Percentiles rank a stretch among this genome's conserved stretches.
phyloP scores from a whole-genome alignment of 2,888 invertebrate species.

The Cetonia aurata region DNA sequence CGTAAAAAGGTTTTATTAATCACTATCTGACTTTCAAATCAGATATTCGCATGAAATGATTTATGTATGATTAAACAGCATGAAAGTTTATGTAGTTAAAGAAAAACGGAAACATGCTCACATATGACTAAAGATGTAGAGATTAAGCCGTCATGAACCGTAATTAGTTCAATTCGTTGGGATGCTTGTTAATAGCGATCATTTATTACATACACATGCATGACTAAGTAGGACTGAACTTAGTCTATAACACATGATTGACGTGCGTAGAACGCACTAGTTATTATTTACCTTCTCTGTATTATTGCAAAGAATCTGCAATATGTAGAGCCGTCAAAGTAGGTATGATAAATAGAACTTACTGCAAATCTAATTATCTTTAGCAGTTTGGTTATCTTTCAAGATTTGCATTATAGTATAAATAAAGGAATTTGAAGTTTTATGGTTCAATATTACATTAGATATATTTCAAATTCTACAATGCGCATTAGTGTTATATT shows the following conservation, averaged over 20 bases:
- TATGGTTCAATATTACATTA: background rate
- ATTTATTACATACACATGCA: background rate
- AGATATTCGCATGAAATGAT: background rate
- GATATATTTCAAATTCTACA: background rate
- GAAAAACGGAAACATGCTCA: constrained; percentile 24
- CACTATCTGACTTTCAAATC: background rate
- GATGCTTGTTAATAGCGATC: too few species aligned
- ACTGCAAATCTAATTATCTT: too few species aligned
- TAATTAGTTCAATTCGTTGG: constrained; percentile 23
- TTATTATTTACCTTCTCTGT: too few species aligned
- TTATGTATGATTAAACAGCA: background rate
- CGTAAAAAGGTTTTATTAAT: too few species aligned
- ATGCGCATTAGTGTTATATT: too few species aligned
- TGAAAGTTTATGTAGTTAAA: constrained; percentile 1
- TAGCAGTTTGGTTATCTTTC: too few species aligned
- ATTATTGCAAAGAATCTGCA: too few species aligned
- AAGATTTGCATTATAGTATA: too few species aligned
- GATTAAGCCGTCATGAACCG: constrained; percentile 20
- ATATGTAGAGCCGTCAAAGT: too few species aligned
- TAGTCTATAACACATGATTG: constrained; percentile 15
- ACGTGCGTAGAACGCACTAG: background rate
- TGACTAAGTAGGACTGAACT: background rate
- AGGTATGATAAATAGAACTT: too few species aligned
- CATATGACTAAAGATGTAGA: constrained; percentile 8
- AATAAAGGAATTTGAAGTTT: background rate